Evolutionary conservation across 1,140 invertebrate species (phyloP), one percentile per base, ranked within the genome.

Genomic region (Parapsyche elsis): DNA sequence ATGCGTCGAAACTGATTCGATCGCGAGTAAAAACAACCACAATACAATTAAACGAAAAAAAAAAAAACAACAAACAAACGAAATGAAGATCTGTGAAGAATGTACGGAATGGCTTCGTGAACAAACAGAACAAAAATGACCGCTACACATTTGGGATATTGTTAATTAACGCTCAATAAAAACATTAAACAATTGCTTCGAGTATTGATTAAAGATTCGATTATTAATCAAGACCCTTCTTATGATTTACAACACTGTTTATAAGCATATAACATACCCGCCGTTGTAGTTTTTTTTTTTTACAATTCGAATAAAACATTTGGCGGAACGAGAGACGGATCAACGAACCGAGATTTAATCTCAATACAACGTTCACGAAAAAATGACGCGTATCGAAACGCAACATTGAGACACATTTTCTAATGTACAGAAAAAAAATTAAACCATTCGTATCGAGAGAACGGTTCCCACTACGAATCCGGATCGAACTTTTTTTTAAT

Each of bases 401-500:
- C 16, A 61, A 61, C 57, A 61, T 61, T 61, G 57, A 61, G 57
- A 61, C 57, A 61, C 57, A 61, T 61, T 61, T 61, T 38, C 30
- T 38, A 38, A 38, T 38, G 30, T 38, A 38, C 30, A 7, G 7
- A 38, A 38, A 38, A 38, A 38, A 38, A 38, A 38, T 38, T 4
- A 38, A 38, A 38, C 7, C 30, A 38, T 38, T 38, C 30, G 30
- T 38, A 38, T 38, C 30, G 1, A 38, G 30, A 38, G 30, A 38
- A 38, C 30, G 30, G 30, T 38, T 38, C 30, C 30, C 30, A 38
- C 30, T 38, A 4, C 61, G 21, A 67, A 67, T 23, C 24, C 61
- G 21, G 61, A 67, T 67, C 19, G 21, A 4, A 57, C 67, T 76
- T 76, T 76, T n/a, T n/a, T 76, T 79, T 76, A 76, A 81, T 76